Conservation (phyloP, 2,113 vertebrate genomes). For the Pollimyrus isidori region DNA sequence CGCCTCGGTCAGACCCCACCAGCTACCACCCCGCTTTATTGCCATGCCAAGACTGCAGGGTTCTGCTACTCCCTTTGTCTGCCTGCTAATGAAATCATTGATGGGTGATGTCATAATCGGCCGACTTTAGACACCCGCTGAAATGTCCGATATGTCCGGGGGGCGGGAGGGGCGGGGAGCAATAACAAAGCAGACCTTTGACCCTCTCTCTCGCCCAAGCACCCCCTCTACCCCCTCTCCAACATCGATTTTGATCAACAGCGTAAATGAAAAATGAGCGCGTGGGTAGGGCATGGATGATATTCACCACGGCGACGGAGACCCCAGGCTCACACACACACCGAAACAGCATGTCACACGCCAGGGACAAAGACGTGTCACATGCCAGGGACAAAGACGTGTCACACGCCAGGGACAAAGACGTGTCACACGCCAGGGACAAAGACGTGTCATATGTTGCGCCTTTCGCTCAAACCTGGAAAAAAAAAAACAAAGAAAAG, state of each 20-base stretch:
- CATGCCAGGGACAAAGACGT: neutral
- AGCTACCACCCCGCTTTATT: slow-evolving; percentile 30
- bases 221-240: slow-evolving; percentile 20
- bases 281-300: neutral
- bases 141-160: slow-evolving; percentile 30
- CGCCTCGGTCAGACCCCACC: neutral
- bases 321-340: too few species aligned
- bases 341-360: neutral
- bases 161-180: slow-evolving; percentile 1
- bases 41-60: slow-evolving; percentile 24
- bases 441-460: neutral
- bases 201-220: neutral
- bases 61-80: slow-evolving; percentile 21
- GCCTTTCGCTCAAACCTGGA: neutral
- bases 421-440: neutral
- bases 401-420: neutral
- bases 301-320: neutral
- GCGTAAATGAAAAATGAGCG: slow-evolving; percentile 9
- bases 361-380: neutral
- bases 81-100: slow-evolving; percentile 37
- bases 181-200: slow-evolving; percentile 28
- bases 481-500: too few species aligned
- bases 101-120: slow-evolving; percentile 35
- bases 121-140: slow-evolving; percentile 16
- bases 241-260: slow-evolving; percentile 12